phyloP scores from a whole-genome alignment of 1,140 invertebrate genomes.

The Psilanteris sp. region DNA sequence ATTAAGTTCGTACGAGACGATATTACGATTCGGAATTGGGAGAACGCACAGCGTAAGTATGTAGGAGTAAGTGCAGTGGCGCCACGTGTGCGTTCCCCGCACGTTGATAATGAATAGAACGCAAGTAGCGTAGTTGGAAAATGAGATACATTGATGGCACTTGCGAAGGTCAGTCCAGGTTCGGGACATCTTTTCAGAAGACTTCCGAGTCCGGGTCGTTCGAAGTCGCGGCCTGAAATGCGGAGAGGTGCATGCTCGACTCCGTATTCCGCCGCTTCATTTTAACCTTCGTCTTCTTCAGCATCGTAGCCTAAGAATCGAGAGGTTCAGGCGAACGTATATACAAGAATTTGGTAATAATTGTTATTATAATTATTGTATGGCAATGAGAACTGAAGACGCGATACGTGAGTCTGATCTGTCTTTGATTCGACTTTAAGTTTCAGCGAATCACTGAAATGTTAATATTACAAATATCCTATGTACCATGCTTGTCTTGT shows the following conservation, averaged over 20 bases:
- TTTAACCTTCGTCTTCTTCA: constrained; percentile 95
- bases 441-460: too few relatives aligned
- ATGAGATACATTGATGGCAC: background rate
- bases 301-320: constrained; percentile 89
- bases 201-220: constrained; percentile 73
- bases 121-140: background rate
- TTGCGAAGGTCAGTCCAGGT: constrained; percentile 17
- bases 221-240: constrained; percentile 80
- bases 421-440: too few relatives aligned
- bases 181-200: constrained; percentile 44
- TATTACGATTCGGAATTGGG: constrained; percentile 9
- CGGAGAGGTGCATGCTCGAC: constrained; percentile 87
- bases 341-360: constrained; percentile 33
- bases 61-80: too few relatives aligned
- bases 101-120: constrained; percentile 1
- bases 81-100: constrained; percentile 1
- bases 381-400: too few relatives aligned
- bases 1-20: constrained; percentile 59
- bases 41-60: constrained; percentile 14
- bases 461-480: too few relatives aligned
- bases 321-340: constrained; percentile 77
- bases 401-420: constrained; percentile 1
- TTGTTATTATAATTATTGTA: background rate
- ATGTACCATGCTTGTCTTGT: too few relatives aligned
- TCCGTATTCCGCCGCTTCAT: constrained; percentile 96